phyloP scores from a whole-genome alignment of 2,113 vertebrate genomes.

The Stegastes partitus region DNA sequence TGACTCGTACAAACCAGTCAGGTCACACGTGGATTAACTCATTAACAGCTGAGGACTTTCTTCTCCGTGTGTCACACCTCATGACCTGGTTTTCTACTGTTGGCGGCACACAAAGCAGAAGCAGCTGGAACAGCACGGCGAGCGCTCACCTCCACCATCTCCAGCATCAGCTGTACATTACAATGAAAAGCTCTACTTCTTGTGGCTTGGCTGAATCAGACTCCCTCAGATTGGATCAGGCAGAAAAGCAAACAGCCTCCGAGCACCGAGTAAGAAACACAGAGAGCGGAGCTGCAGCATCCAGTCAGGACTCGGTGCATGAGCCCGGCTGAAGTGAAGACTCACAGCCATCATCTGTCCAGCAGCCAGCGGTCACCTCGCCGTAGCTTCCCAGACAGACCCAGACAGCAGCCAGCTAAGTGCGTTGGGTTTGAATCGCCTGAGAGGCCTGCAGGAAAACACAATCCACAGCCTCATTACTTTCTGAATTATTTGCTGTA shows the following conservation, averaged over 20 bases:
- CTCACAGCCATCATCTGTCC: not conserved
- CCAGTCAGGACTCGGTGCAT: no score
- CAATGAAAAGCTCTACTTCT: slow-evolving; percentile 4
- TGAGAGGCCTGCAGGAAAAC: not conserved
- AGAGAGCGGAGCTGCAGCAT: slow-evolving; percentile 5
- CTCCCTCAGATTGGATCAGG: slow-evolving; percentile 22
- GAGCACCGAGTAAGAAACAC: slow-evolving; percentile 14
- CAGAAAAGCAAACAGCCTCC: slow-evolving; percentile 36
- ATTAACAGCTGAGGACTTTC: slow-evolving; percentile 3
- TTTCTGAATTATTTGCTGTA: not conserved
- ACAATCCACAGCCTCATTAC: slow-evolving; percentile 15
- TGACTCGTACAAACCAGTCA: not conserved
- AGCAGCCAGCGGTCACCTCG: slow-evolving; percentile 2
- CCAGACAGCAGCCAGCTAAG: not conserved
- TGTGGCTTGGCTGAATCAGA: slow-evolving; percentile 10
- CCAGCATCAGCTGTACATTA: slow-evolving; percentile 8
- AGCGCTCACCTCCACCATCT: not conserved
- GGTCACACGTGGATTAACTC: not conserved
- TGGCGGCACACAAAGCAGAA: not conserved
- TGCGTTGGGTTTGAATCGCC: not conserved
- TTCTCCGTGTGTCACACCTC: not conserved
- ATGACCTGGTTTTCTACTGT: not conserved
- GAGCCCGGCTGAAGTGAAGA: slow-evolving; percentile 12
- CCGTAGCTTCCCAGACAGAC: no score
- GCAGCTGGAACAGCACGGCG: not conserved